phyloP scores from a whole-genome alignment of 2,113 vertebrate species.

The Atractosteus spatula region DNA sequence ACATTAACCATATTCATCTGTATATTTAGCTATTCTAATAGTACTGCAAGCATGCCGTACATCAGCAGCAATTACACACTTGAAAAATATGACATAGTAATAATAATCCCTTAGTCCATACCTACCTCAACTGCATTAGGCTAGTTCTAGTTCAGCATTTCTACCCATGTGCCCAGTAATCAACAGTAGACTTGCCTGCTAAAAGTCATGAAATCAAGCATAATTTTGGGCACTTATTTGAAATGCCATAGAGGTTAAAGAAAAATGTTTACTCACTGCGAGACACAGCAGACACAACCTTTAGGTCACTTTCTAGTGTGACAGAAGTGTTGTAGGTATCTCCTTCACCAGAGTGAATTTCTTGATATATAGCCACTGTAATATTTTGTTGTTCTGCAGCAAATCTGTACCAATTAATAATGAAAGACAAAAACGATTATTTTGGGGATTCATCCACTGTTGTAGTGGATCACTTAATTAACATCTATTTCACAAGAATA shows the following conservation, averaged over 20 bases:
- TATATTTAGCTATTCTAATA: no score
- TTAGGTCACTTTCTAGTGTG: constrained; percentile 8
- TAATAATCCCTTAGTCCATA: no score
- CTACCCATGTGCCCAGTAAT: no score
- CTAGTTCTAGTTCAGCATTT: neutral
- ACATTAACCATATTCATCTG: no score
- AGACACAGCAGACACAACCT: constrained; percentile 27
- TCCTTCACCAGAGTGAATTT: constrained; percentile 11
- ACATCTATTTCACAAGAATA: no score
- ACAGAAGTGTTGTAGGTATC: constrained; percentile 4
- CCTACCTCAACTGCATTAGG: no score
- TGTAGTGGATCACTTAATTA: no score
- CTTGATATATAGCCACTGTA: constrained; percentile 31
- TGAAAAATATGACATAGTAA: no score
- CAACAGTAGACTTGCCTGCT: neutral
- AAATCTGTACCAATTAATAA: constrained; percentile 27
- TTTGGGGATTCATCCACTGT: no score
- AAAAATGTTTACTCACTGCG: constrained; percentile 23
- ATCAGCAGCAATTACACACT: no score
- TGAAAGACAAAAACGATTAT: neutral
- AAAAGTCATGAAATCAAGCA: neutral
- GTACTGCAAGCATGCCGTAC: no score
- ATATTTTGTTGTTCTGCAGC: constrained; percentile 37
- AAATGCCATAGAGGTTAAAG: neutral
- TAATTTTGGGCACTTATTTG: neutral